Conservation (phyloP, 1,140 invertebrate genomes). For the Agraylea sexmaculata region DNA sequence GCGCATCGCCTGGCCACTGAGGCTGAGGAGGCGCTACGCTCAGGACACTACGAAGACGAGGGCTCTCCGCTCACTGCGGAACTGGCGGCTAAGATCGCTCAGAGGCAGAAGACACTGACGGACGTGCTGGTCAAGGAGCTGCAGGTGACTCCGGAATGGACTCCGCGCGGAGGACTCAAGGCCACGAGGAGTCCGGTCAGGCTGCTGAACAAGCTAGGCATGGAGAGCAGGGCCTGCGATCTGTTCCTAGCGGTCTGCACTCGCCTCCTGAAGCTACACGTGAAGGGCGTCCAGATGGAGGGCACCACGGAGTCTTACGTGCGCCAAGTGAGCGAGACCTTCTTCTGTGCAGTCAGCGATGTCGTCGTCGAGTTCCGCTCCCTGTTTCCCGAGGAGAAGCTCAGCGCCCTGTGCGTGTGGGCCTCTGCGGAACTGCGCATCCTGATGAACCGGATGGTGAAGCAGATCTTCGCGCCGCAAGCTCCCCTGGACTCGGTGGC, state of each 20-base stretch:
- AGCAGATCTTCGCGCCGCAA: conserved; percentile 87
- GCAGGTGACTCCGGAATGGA: conserved; percentile 76
- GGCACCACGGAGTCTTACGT: conserved; percentile 78
- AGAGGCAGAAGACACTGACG: conserved; percentile 64
- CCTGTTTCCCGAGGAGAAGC: conserved; percentile 64
- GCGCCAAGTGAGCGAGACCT: conserved; percentile 70
- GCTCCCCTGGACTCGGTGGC: conserved; percentile 69
- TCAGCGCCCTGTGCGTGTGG: conserved; percentile 85
- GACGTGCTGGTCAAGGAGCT: conserved; percentile 82
- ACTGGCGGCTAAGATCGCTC: conserved; percentile 48
- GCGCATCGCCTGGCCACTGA: conserved; percentile 73
- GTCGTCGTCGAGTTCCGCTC: conserved; percentile 76
- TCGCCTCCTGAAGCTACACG: conserved; percentile 66
- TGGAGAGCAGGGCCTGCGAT: conserved; percentile 68
- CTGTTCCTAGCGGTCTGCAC: conserved; percentile 78
- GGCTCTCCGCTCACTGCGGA: conserved; percentile 30
- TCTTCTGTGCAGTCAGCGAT: conserved; percentile 79
- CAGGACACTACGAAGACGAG: conserved; percentile 33
- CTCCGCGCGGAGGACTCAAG: conserved; percentile 83
- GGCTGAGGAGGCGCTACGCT: conserved; percentile 35
- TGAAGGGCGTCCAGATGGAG: conserved; percentile 79
- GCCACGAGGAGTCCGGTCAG: conserved; percentile 75
- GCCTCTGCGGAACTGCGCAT: conserved; percentile 74
- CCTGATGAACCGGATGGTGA: conserved; percentile 70
- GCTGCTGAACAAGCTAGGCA: conserved; percentile 76